Conservation (phyloP, 2,113 vertebrate genomes). For the Urocynchramus pylzowi region DNA sequence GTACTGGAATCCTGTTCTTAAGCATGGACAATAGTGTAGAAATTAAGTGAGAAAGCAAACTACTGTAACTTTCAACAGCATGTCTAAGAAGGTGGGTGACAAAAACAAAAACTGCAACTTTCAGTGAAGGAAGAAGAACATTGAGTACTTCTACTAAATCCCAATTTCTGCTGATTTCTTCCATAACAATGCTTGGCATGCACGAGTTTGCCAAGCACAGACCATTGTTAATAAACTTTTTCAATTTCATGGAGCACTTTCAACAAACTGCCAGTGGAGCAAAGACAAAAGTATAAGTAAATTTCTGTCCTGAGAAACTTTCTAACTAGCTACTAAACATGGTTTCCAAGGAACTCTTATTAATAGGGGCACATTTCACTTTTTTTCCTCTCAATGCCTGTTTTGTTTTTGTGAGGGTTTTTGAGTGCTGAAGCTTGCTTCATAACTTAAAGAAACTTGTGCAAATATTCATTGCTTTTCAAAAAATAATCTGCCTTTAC, state of each 20-base stretch:
- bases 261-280: neutral
- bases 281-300: neutral
- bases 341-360: neutral
- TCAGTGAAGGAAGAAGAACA: neutral
- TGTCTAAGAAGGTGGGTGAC: neutral
- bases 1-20: neutral
- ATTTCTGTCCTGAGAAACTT: neutral
- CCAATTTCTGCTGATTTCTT: neutral
- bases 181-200: neutral
- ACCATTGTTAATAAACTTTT: neutral
- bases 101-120: neutral
- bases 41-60: neutral
- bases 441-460: neutral
- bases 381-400: neutral
- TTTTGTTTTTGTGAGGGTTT: neutral
- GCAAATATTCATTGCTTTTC: slow-evolving; percentile 19
- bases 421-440: neutral
- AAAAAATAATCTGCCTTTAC: slow-evolving; percentile 4
- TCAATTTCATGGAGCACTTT: neutral
- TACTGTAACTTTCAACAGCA: neutral
- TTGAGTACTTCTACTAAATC: neutral
- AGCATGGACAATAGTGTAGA: neutral
- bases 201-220: neutral
- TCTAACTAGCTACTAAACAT: neutral
- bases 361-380: neutral